Percentiles rank a stretch among this genome's conserved stretches.
phyloP scores from a whole-genome alignment of 1,140 invertebrate genomes.

The Drosophila malerkotliana region DNA sequence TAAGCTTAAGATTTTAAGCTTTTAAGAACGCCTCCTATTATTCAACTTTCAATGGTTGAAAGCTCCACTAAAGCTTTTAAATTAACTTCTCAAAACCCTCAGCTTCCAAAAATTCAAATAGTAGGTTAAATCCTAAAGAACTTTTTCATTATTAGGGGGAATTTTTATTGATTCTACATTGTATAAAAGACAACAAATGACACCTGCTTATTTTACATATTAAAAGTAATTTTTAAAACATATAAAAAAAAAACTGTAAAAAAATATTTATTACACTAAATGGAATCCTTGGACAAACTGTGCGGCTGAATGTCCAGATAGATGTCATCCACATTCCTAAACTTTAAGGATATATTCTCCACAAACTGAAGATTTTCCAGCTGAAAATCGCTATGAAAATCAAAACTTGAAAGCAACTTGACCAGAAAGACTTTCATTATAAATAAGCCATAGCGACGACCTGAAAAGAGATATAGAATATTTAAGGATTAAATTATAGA shows the following conservation, averaged over 20 bases:
- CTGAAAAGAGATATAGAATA: constrained; percentile 11
- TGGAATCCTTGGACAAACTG: constrained; percentile 1
- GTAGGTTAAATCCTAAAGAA: constrained; percentile 14
- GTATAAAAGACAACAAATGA: neutral
- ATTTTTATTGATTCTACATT: constrained; percentile 8
- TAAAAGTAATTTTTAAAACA: neutral
- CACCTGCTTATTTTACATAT: neutral
- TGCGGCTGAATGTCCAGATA: constrained; percentile 53
- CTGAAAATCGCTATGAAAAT: constrained; percentile 60
- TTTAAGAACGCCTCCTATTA: constrained; percentile 8
- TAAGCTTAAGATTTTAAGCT: no score
- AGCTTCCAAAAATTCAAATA: constrained; percentile 24
- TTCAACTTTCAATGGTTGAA: constrained; percentile 3
- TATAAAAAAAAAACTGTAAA: constrained; percentile 8
- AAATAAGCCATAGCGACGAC: constrained; percentile 72
- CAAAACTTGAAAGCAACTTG: constrained; percentile 65
- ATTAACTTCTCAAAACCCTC: neutral
- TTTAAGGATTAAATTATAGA: no score
- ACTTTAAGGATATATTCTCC: constrained; percentile 76
- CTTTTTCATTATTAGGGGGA: neutral
- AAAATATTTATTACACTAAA: neutral
- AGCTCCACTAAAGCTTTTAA: neutral
- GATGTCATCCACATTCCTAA: constrained; percentile 74
- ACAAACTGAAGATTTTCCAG: constrained; percentile 67
- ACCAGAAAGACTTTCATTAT: constrained; percentile 76